Conservation (phyloP, 2,888 invertebrate genomes). For the Bedellia somnulentella region DNA sequence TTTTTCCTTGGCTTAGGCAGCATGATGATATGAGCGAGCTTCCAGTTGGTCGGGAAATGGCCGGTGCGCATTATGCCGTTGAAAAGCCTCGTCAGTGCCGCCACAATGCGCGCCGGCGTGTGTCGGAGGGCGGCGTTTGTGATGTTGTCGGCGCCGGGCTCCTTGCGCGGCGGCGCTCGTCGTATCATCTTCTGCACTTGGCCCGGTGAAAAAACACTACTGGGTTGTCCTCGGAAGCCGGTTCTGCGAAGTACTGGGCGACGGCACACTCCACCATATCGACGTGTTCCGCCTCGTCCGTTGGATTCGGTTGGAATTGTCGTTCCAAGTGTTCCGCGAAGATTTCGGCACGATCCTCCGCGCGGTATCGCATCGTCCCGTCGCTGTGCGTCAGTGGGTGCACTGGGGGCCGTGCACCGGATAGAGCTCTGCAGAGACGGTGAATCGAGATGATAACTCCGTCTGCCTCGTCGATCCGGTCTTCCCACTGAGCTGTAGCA, state of each 20-base stretch:
- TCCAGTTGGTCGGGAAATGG: constrained; percentile 11
- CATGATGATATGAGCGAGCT: constrained; percentile 9
- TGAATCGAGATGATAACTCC: no score
- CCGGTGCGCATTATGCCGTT: constrained; percentile 12
- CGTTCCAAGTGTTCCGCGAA: neutral
- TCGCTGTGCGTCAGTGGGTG: no score
- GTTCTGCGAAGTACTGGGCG: neutral
- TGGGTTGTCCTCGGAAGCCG: neutral
- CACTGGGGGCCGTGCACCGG: no score
- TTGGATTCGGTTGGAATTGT: neutral
- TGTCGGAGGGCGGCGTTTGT: constrained; percentile 9
- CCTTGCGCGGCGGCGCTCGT: constrained; percentile 2
- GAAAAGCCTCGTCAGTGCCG: constrained; percentile 8
- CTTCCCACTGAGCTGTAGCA: no score
- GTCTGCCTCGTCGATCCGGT: no score
- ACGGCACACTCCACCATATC: constrained; percentile 1
- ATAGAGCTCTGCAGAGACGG: no score
- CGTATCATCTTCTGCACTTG: neutral
- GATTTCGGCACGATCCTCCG: no score
- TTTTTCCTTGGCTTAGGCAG: constrained; percentile 13
- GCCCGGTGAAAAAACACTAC: constrained; percentile 7
- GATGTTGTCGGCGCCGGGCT: constrained; percentile 10
- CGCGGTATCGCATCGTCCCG: no score
- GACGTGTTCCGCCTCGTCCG: neutral
- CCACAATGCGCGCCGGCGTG: constrained; percentile 8